phyloP scores from a whole-genome alignment of 2,888 invertebrate species.

The Leucophenga maculata region DNA sequence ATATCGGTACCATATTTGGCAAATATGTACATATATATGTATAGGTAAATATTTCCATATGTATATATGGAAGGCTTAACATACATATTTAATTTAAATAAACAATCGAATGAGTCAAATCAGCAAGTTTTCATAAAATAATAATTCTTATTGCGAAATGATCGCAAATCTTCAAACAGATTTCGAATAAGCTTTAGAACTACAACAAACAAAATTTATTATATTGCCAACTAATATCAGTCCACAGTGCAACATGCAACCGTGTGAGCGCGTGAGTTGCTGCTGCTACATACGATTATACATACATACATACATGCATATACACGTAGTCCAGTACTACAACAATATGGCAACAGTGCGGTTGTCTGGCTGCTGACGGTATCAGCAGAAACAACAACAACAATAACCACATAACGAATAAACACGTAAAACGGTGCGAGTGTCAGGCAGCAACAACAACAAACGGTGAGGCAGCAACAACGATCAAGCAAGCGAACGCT shows the following conservation, averaged over 20 bases:
- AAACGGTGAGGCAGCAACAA: slow-evolving; percentile 34
- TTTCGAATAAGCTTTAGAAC: too few species aligned
- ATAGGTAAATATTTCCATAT: too few species aligned
- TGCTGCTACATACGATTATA: neutral
- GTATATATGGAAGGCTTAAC: too few species aligned
- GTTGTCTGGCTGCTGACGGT: slow-evolving; percentile 39
- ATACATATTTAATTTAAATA: too few species aligned
- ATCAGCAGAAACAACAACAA: slow-evolving; percentile 42
- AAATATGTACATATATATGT: too few species aligned
- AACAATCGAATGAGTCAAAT: too few species aligned
- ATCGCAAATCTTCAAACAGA: too few species aligned
- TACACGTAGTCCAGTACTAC: slow-evolving; percentile 1
- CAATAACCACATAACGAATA: neutral
- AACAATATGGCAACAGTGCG: neutral
- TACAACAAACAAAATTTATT: too few species aligned
- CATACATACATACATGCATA: too few species aligned
- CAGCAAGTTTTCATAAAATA: too few species aligned
- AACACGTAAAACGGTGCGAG: too few species aligned
- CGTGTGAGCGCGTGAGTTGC: neutral
- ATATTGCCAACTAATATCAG: neutral
- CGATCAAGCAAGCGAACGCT: slow-evolving; percentile 40
- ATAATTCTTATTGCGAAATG: slow-evolving; percentile 46
- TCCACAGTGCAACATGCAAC: slow-evolving; percentile 61
- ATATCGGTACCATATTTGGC: too few species aligned
- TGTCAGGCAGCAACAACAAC: slow-evolving; percentile 30